phyloP scores from a whole-genome alignment of 1,140 invertebrate species.

The Stegodyphus mimosarum region DNA sequence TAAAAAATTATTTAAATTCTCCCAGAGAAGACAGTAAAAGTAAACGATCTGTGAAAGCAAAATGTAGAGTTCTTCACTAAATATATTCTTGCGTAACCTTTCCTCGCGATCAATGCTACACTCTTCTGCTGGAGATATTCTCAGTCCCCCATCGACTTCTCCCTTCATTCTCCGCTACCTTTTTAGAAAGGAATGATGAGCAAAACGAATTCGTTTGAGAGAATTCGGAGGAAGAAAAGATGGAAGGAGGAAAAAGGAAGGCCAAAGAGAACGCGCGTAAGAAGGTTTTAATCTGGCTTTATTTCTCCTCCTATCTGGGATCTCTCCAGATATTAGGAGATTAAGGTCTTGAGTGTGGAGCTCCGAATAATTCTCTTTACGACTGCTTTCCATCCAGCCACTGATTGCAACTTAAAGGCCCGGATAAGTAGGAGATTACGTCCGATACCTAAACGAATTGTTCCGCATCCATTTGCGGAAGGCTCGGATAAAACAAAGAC shows the following conservation, averaged over 20 bases:
- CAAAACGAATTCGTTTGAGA: no score
- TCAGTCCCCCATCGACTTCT: no score
- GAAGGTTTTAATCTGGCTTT: slow-evolving; percentile 2
- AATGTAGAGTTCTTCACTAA: no score
- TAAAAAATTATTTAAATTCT: no score
- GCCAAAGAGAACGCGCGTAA: background rate
- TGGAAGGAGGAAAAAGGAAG: background rate
- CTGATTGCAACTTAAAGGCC: slow-evolving; percentile 12
- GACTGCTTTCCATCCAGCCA: background rate
- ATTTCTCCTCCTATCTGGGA: slow-evolving; percentile 7
- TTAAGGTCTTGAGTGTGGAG: slow-evolving; percentile 34
- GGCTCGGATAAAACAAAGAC: background rate
- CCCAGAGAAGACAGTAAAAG: no score
- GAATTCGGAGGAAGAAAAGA: background rate
- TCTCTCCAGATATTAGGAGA: slow-evolving; percentile 41
- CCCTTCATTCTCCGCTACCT: no score
- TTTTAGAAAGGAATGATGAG: no score
- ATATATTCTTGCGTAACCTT: no score
- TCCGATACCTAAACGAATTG: slow-evolving; percentile 7
- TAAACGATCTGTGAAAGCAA: no score
- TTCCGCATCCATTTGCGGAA: slow-evolving; percentile 22
- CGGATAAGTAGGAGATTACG: slow-evolving; percentile 6
- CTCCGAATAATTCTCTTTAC: slow-evolving; percentile 33
- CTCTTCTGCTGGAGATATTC: no score
- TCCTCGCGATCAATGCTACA: no score